These are phyloP conservation scores for Microplitis manilae DNA, from an alignment of 2,888 invertebrate genomes.

Conservation along the genomic window DNA sequence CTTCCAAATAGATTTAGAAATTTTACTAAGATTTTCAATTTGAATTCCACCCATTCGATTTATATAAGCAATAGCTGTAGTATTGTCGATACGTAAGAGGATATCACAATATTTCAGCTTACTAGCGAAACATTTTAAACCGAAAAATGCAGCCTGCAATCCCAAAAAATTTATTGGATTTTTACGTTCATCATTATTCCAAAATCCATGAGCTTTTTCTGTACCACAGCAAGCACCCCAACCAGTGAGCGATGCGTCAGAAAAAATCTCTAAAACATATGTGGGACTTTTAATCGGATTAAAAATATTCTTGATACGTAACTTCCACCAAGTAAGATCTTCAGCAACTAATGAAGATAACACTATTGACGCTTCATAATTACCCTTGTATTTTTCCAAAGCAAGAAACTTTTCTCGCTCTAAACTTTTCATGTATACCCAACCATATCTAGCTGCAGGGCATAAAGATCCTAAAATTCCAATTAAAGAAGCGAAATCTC, in stretches of 20 bases:
- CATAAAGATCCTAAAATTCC: too few relatives aligned
- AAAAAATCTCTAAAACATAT: constrained; percentile 36
- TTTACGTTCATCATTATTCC: background rate
- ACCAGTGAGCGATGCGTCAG: constrained; percentile 40
- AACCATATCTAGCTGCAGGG: too few relatives aligned
- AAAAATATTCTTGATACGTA: constrained; percentile 28
- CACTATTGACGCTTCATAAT: too few relatives aligned
- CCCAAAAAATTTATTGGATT: background rate
- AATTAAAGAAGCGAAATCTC: too few relatives aligned
- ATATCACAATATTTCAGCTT: constrained; percentile 27
- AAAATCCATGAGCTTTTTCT: background rate
- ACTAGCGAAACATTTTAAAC: constrained; percentile 39
- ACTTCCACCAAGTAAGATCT: background rate
- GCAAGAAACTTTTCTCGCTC: too few relatives aligned
- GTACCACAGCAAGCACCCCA: constrained; percentile 23
- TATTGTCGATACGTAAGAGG: constrained; percentile 41
- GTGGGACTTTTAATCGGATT: constrained; percentile 26
- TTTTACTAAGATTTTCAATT: constrained; percentile 27
- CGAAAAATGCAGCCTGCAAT: constrained; percentile 15
- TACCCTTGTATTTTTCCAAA: too few relatives aligned
- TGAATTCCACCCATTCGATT: constrained; percentile 40
- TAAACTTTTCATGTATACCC: too few relatives aligned
- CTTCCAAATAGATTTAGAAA: constrained; percentile 37
- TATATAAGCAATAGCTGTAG: constrained; percentile 44
- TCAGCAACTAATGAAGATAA: too few relatives aligned